Evolutionary conservation across 2,888 invertebrate species (phyloP), one percentile per base, ranked within the genome.

Genomic region (Pecten maximus): DNA sequence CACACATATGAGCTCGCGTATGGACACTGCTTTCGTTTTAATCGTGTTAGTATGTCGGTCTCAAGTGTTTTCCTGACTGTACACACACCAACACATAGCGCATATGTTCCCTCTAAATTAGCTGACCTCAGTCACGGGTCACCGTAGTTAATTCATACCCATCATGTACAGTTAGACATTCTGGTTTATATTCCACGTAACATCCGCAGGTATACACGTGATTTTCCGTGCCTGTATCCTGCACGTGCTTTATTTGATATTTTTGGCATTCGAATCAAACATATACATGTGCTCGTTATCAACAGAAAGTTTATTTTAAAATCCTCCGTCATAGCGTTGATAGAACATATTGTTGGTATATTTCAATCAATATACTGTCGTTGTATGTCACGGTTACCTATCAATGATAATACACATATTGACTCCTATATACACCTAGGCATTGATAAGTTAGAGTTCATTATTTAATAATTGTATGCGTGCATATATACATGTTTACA

Each of bases 1-100:
- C 74, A 74, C 74, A 35, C 8, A 28, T 54, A 23, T 23, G 4
- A 44, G 44, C 12, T 44, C 12, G 28, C 35, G 28, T 74, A 74
- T 35, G 28, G 74, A 74, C 74, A 35, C 74, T 74, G 74, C 28
- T 74, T 74, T 74, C 74, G 74, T 74, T 74, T 28, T 74, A 28
- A 74, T 74, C 74, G 74, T 74, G 74, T 74, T 35, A 74, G 74
- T 74, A 74, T 74, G 74, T 74, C 74, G 35, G 35, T 74, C 23
- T 74, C 74, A 28, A 74, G 74, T 74, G 35, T 35, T 74, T 60
- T 74, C 74, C 74, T 74, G n/a, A 23, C 54, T 50, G 28, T 74
- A 74, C 35, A 74, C 74, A 74, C 28, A 54, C 54, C n/a, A 54
- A 54, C 54, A 74, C 23, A 74, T 74, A 35, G 6, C 74, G 12